These are phyloP conservation scores for Eilema depressum DNA, from an alignment of 2,888 invertebrate species.

Conservation along the genomic window DNA sequence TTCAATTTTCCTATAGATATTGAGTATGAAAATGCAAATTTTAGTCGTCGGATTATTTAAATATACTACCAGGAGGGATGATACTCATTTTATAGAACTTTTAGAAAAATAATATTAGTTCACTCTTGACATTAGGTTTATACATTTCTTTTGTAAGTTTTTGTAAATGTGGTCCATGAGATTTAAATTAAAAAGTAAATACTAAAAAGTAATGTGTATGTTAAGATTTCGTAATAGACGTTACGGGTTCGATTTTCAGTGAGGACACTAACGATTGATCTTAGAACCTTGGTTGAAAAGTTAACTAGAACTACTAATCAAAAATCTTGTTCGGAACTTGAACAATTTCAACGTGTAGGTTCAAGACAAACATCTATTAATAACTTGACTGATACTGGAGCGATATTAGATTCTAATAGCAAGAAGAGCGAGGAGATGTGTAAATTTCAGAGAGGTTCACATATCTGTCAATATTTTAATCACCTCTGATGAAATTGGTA, in stretches of 20 bases:
- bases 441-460: not conserved
- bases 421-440: not conserved
- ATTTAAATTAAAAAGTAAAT: no score
- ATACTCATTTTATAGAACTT: no score
- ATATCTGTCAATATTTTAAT: no score
- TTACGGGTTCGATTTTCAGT: not conserved
- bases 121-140: not conserved
- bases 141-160: not conserved
- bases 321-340: not conserved
- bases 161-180: not conserved
- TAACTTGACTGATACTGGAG: not conserved
- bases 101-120: no score
- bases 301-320: not conserved
- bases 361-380: not conserved
- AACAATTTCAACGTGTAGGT: not conserved
- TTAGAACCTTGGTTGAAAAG: not conserved
- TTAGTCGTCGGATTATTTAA: not conserved
- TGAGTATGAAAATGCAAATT: not conserved
- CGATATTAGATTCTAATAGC: not conserved
- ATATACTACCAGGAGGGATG: no score
- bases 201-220: no score
- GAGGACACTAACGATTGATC: not conserved
- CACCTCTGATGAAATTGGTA: no score
- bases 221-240: not conserved
- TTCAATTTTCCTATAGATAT: slow-evolving; percentile 1